Evolutionary conservation across 2,888 invertebrate genomes (phyloP).

Genomic region (Lasioglossum leucozonium): DNA sequence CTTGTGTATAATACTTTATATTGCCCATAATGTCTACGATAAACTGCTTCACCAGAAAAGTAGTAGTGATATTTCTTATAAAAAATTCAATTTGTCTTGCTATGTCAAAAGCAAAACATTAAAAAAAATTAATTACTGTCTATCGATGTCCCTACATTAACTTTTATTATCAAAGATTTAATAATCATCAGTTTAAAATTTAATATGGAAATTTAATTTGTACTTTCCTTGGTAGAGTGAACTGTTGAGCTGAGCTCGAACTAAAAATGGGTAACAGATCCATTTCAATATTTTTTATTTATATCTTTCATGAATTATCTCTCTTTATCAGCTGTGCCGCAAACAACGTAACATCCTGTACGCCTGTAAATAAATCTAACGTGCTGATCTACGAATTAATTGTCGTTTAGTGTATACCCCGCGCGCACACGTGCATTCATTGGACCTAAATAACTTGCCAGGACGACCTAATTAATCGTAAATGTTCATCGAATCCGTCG

Average conservation of each 20-base stretch:
- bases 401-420: slow-evolving; percentile 69
- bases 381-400: slow-evolving; percentile 66
- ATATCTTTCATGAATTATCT: not conserved
- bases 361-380: slow-evolving; percentile 70
- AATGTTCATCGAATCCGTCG: slow-evolving; percentile 71
- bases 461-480: slow-evolving; percentile 73
- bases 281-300: not conserved
- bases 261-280: not conserved
- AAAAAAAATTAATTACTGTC: too few species aligned
- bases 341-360: not conserved
- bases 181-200: not conserved
- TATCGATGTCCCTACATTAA: not conserved
- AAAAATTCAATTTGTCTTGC: too few species aligned
- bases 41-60: too few species aligned
- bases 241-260: not conserved
- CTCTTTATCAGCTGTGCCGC: not conserved
- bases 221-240: not conserved
- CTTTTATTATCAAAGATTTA: not conserved
- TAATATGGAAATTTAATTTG: not conserved
- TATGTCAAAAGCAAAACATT: too few species aligned
- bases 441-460: slow-evolving; percentile 69
- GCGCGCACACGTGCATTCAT: slow-evolving; percentile 36
- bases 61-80: too few species aligned
- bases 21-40: too few species aligned
- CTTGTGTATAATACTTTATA: too few species aligned